Conservation (phyloP, 2,888 invertebrate genomes). For the Phalera bucephala region DNA sequence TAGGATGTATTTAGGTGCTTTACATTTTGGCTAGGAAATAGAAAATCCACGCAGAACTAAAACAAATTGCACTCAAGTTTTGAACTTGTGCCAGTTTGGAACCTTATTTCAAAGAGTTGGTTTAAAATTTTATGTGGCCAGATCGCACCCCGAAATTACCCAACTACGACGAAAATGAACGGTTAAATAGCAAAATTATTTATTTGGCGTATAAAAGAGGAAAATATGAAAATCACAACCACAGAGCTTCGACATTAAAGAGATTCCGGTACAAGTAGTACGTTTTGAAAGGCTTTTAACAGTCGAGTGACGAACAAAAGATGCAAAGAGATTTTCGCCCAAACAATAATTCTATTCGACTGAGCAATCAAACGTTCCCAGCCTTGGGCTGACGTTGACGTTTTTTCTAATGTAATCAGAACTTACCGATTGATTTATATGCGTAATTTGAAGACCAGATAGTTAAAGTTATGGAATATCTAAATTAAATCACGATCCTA, state of each 20-base stretch:
- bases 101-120: conserved; percentile 18
- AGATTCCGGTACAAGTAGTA: conserved; percentile 7
- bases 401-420: conserved; percentile 19
- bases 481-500: too few species aligned
- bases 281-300: conserved; percentile 9
- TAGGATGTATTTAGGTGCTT: too few species aligned
- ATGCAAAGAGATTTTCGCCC: conserved; percentile 8
- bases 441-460: background rate
- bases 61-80: conserved; percentile 28
- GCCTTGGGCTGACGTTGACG: conserved; percentile 12
- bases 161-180: conserved; percentile 1
- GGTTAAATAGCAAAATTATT: conserved; percentile 8
- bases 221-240: background rate
- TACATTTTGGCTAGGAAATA: conserved; percentile 19
- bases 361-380: conserved; percentile 18
- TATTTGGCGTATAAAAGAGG: conserved; percentile 3
- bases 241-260: conserved; percentile 3
- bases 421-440: conserved; percentile 6
- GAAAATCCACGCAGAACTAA: conserved; percentile 8
- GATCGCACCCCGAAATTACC: conserved; percentile 17
- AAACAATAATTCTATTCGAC: conserved; percentile 22
- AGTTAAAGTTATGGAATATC: background rate
- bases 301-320: conserved; percentile 5
- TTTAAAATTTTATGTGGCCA: conserved; percentile 35
- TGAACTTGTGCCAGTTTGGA: conserved; percentile 43